phyloP scores from a whole-genome alignment of 2,888 invertebrate species.

The Cryptophagus acutangulus region DNA sequence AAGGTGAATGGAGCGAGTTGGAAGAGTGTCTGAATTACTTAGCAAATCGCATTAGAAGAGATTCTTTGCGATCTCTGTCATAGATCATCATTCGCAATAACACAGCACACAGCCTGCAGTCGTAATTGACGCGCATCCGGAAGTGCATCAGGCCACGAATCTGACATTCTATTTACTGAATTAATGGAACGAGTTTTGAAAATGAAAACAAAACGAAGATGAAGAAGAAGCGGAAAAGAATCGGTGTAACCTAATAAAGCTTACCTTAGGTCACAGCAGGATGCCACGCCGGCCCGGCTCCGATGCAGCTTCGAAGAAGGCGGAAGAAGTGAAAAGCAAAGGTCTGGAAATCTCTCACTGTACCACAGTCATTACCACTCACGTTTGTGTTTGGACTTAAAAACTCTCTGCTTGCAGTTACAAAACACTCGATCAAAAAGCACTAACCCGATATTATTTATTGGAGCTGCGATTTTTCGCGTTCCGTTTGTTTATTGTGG shows the following conservation, averaged over 20 bases:
- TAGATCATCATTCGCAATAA: too few relatives aligned
- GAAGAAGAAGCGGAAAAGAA: not conserved
- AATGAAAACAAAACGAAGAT: constrained; percentile 6
- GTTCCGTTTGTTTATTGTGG: constrained; percentile 5
- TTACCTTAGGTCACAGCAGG: constrained; percentile 32
- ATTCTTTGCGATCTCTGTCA: too few relatives aligned
- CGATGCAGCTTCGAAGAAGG: constrained; percentile 18
- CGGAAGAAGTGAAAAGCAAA: constrained; percentile 18
- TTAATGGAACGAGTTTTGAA: constrained; percentile 17
- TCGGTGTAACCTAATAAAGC: constrained; percentile 5
- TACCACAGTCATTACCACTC: constrained; percentile 15
- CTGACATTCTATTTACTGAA: constrained; percentile 23
- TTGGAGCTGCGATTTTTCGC: constrained; percentile 12
- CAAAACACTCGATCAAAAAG: constrained; percentile 21
- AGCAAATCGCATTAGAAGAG: too few relatives aligned
- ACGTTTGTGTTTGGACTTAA: constrained; percentile 11
- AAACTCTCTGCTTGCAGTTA: constrained; percentile 14
- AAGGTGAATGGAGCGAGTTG: too few relatives aligned
- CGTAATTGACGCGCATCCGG: constrained; percentile 20
- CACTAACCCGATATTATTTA: constrained; percentile 18
- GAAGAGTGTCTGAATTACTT: too few relatives aligned
- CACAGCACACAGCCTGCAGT: constrained; percentile 9
- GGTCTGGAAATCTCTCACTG: not conserved
- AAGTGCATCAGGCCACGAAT: constrained; percentile 18
- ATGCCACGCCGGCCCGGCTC: constrained; percentile 22